A percentile compares a stretch with the other conserved stretches of the same genome.
These are phyloP conservation scores for Potamilus streckersoni DNA, from an alignment of 1,140 invertebrate species.

Conservation along the genomic window DNA sequence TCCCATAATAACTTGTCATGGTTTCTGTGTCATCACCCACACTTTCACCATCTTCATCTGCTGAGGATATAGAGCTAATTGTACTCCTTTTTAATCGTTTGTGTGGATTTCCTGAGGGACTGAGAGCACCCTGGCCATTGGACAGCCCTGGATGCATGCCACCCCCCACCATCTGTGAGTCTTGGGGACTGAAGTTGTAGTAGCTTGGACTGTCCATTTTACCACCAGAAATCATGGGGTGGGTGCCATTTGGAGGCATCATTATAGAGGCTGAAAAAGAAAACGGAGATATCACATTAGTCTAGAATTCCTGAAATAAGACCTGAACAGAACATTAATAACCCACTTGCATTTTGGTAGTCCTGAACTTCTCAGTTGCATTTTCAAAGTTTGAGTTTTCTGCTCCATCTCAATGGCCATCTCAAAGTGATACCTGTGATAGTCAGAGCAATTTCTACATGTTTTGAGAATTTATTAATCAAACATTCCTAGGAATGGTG, in stretches of 20 bases:
- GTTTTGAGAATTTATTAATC: too few relatives aligned
- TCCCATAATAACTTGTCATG: conserved; percentile 73
- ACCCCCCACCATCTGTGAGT: conserved; percentile 46
- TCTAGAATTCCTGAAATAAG: too few relatives aligned
- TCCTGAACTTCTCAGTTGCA: too few relatives aligned
- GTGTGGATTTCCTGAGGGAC: conserved; percentile 63
- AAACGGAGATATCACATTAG: too few relatives aligned
- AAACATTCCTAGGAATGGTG: too few relatives aligned
- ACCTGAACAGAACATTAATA: too few relatives aligned
- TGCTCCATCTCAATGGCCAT: too few relatives aligned
- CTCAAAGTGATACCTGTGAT: too few relatives aligned
- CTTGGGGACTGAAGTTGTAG: conserved; percentile 89
- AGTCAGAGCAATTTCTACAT: too few relatives aligned
- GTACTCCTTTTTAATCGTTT: conserved; percentile 72
- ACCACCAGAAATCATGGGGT: conserved; percentile 49
- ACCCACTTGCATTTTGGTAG: too few relatives aligned
- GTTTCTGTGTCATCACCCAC: conserved; percentile 62
- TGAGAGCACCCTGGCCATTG: conserved; percentile 56
- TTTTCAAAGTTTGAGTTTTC: too few relatives aligned
- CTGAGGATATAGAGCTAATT: conserved; percentile 71
- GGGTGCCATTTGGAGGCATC: conserved; percentile 85
- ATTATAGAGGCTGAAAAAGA: conserved; percentile 88
- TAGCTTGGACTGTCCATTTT: conserved; percentile 93
- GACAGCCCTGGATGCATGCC: conserved; percentile 58
- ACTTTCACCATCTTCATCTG: conserved; percentile 72